Evolutionary conservation across 2,797 vertebrate genomes (phyloP), one percentile per base, ranked within the genome.

Genomic region (Molossus alvarezi): DNA sequence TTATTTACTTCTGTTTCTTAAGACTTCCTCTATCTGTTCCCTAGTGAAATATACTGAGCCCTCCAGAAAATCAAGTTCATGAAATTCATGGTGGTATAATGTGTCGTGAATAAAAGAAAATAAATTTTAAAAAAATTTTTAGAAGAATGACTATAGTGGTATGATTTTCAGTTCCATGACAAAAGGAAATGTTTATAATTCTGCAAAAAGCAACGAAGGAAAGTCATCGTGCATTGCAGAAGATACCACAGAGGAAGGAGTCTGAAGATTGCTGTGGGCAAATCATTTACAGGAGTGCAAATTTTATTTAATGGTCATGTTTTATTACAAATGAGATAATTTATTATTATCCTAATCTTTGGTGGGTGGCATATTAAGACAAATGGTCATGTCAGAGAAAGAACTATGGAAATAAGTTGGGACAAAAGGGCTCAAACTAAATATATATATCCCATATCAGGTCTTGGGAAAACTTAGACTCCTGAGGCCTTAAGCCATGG

Each of bases 1-100:
- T 81, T 79, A 72, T 37, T 12, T 84, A 58, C 72, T 93, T 84
- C 12, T 92, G 17, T 21, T 86, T 96, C 33, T 58, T 92, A 96
- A 0, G 21, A 41, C 6, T 94, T 80, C 21, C 7, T 76, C 64
- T 75, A 8, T 91, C 11, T 55, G 8, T 82, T 62, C 27, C 27
- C 12, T 77, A 57, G 25, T 62, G 20, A n/a, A 8, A 2, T 95
- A 77, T 48, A n/a, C 9, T 84, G 33, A 88, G 87, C 5, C 2
- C 37, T 91, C 23, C n/a, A 94, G 83, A 97, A 88, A 15, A 0
- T 53, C 69, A 86, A 73, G 17, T 64, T 91, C 17, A 27, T 86
- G 20, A 92, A 96, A 95, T 37, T 75, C 85, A 29, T 91, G 20
- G 0, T 45, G 1, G 4, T 2, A 23, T 21, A 4, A 18, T 73